Base-by-base conservation (phyloP, 2,888 invertebrate species). In the Leptarthrus brevirostris region DNA sequence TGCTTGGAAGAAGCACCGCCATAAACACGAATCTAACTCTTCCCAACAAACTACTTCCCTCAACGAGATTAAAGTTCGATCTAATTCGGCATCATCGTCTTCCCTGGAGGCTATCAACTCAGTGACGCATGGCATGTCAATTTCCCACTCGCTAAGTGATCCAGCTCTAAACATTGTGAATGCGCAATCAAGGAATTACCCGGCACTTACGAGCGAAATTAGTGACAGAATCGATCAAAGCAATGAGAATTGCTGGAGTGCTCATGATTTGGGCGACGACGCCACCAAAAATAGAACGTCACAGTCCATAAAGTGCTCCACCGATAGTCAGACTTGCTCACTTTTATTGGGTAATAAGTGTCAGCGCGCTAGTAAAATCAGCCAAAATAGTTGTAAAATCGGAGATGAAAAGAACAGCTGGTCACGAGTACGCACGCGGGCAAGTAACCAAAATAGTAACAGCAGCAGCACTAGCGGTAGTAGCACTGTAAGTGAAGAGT, bases 281-380 rank as follows among this genome's bases (percentile, higher is more conserved):
- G 64, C 40, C n/a, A n/a, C 16, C 26, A 53, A 66, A 61, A 61
- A 64, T 73, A 64, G 73, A 52, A 18, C 49, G 24, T 34, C 70
- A 2, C 20, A 22, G 26, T 26, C 10, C 10, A 44, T 20, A 34
- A 30, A 44, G 47, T 56, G 56, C 22, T 30, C 72, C 16, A 24
- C 47, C 6, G 47, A 56, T 44, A 40, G 14, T 10, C 24, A 40
- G 34, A 44, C 61, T 36, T 16, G 56, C 34, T 52, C 58, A 14
- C 16, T 71, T 52, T 61, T 74, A 74, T 71, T 71, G 49, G 70
- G 71, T 71, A 74, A 74, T 74, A 74, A 74, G 71, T 74, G 74
- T 64, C 69, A 34, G 22, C 14, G 61, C 14, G 22, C 30, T 20
- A 70, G 74, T 34, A 56, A 30, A n/a, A 24, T 36, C 2, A 47